These are phyloP conservation scores for Anguilla marmorata DNA, from an alignment of 2,797 vertebrate genomes.

Conservation along the genomic window DNA sequence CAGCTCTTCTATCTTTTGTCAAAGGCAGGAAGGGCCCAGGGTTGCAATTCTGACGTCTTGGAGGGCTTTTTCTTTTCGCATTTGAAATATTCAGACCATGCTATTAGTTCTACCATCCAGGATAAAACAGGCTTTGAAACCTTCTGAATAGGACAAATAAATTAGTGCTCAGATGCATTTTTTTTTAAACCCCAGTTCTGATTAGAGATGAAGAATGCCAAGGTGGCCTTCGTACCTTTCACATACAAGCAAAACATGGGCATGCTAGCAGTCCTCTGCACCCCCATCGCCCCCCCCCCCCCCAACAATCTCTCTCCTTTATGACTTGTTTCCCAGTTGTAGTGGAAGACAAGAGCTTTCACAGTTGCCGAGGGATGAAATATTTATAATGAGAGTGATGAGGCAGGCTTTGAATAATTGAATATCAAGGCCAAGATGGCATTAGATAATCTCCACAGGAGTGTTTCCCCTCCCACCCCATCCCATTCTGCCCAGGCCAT, in stretches of 20 bases:
- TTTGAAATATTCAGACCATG: conserved; percentile 61
- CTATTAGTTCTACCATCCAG: conserved; percentile 58
- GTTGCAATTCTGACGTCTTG: conserved; percentile 65
- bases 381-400: conserved; percentile 90
- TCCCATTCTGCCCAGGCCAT: not conserved
- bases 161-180: conserved; percentile 63
- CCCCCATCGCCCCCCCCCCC: conserved; percentile 20
- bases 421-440: conserved; percentile 75
- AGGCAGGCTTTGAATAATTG: conserved; percentile 85
- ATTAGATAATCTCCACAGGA: conserved; percentile 83
- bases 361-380: conserved; percentile 87
- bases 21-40: conserved; percentile 54
- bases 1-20: conserved; percentile 64
- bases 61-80: conserved; percentile 61
- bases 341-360: conserved; percentile 80
- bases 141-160: conserved; percentile 57
- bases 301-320: conserved; percentile 55
- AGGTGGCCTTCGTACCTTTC: conserved; percentile 65
- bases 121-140: conserved; percentile 62
- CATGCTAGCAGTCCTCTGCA: conserved; percentile 38
- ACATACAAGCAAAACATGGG: conserved; percentile 53
- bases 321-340: conserved; percentile 71
- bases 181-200: conserved; percentile 45
- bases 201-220: conserved; percentile 64
- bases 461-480: conserved; percentile 25